phyloP scores from a whole-genome alignment of 2,797 vertebrate species.

The Naso thynnoides region DNA sequence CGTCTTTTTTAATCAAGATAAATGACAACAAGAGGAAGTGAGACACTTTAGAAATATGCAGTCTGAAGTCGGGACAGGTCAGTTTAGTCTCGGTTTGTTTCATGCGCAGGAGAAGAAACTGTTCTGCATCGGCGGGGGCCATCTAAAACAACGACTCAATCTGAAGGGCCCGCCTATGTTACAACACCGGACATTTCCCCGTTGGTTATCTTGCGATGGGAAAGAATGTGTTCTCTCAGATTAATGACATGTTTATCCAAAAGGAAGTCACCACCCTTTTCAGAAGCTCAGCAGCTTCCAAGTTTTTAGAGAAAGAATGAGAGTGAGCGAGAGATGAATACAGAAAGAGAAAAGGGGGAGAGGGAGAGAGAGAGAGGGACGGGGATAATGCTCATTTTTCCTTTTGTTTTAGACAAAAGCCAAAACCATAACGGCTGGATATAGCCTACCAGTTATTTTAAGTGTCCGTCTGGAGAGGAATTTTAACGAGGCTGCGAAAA shows the following conservation, averaged over 20 bases:
- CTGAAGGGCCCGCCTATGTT: slow-evolving; percentile 72
- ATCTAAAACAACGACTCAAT: slow-evolving; percentile 54
- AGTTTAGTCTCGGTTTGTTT: slow-evolving; percentile 26
- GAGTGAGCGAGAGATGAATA: slow-evolving; percentile 75
- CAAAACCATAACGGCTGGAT: slow-evolving; percentile 37
- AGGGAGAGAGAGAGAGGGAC: slow-evolving; percentile 49
- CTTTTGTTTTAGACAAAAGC: slow-evolving; percentile 51
- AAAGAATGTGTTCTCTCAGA: slow-evolving; percentile 96
- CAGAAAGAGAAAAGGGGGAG: slow-evolving; percentile 46
- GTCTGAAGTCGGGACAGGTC: slow-evolving; percentile 10
- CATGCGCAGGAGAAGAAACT: slow-evolving; percentile 34
- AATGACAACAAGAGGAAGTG: not conserved
- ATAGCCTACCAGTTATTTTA: slow-evolving; percentile 27
- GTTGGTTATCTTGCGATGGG: slow-evolving; percentile 95
- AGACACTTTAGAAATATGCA: not conserved
- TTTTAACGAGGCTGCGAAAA: slow-evolving; percentile 42
- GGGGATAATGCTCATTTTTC: slow-evolving; percentile 14
- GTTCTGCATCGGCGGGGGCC: slow-evolving; percentile 56
- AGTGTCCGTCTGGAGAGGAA: slow-evolving; percentile 16
- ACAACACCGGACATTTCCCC: slow-evolving; percentile 83
- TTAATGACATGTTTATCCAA: slow-evolving; percentile 98
- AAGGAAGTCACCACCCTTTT: slow-evolving; percentile 98
- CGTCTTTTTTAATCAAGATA: slow-evolving; percentile 4
- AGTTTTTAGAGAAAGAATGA: slow-evolving; percentile 83
- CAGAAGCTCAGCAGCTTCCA: slow-evolving; percentile 91